Conservation (phyloP, 2,797 vertebrate genomes). For the Rhinichthys osculus region DNA sequence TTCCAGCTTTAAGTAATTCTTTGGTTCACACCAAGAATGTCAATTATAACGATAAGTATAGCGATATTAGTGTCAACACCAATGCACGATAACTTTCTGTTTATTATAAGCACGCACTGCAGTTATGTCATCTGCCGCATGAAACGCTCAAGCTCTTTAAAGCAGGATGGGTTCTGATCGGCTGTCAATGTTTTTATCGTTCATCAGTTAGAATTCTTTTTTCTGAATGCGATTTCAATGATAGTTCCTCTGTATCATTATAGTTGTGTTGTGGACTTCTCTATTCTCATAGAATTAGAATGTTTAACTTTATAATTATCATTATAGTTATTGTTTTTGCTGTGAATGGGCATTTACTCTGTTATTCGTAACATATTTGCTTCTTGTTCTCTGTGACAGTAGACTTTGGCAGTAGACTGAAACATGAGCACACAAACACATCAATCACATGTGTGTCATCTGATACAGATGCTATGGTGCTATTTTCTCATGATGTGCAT, state of each 20-base stretch:
- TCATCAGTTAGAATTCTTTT: no score
- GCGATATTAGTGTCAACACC: not conserved
- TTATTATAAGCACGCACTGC: not conserved
- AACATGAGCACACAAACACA: constrained; percentile 26
- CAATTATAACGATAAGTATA: not conserved
- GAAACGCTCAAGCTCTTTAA: no score
- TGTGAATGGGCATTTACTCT: not conserved
- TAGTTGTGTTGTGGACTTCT: no score
- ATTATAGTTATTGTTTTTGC: not conserved
- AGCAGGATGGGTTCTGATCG: no score
- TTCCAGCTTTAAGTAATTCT: not conserved
- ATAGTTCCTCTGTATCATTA: no score
- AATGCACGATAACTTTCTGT: not conserved
- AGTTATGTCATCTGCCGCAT: not conserved
- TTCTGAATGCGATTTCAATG: no score
- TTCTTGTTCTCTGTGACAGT: not conserved
- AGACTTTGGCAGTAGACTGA: constrained; percentile 5
- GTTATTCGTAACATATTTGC: not conserved
- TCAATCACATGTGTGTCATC: constrained; percentile 6
- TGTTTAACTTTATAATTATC: not conserved
- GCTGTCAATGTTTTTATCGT: no score
- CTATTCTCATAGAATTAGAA: no score
- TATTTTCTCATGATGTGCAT: constrained; percentile 40
- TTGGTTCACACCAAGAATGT: not conserved
- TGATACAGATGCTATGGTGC: constrained; percentile 17